Evolutionary conservation across 2,113 vertebrate genomes (phyloP), one percentile per base, ranked within the genome.

Genomic region (Bujurquina vittata): DNA sequence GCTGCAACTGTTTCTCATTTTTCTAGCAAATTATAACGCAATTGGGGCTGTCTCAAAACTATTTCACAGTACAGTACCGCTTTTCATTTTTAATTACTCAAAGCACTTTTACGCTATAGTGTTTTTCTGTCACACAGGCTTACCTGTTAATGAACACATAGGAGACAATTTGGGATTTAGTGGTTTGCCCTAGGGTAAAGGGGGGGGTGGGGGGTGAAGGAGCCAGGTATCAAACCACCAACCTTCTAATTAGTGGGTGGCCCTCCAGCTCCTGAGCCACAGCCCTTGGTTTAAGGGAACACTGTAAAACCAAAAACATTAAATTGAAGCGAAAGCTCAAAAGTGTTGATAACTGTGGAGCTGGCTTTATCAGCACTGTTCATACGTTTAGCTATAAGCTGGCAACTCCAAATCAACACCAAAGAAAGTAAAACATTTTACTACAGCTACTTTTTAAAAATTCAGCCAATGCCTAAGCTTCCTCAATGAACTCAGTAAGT

Each of bases 381-480:
- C 11, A 14, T 4, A 46, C 43, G 14, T 46, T 4, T 22, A 46
- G 63, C 5, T 0, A 0, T 17, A 69, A 15, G 15, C 14, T 18
- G 17, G 3, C 6, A 15, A 72, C 23, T 31, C 43, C 43, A 72
- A 52, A 72, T 11, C 23, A 20, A 52, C 43, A 31, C 43, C 43
- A 20, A 69, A 52, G 5, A 52, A 8, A 52, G 18, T 31, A 29
- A 72, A 23, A 72, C 54, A 4, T 49, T 10, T 75, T 63, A 35
- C 9, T 60, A 2, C 10, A 60, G 20, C 15, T 52, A 22, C 9
- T 76, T 33, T 43, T 22, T 22, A 4, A 26, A 26, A 56, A 77
- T 69, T 62, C 23, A 52, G 56, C 17, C 23, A 6, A 59, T 63
- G 49, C 52, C 69, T 84, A 87, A 88, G 63, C 84, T 83, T 80